Evolutionary conservation across 2,797 vertebrate genomes (phyloP).

Genomic region (Brotula barbata): DNA sequence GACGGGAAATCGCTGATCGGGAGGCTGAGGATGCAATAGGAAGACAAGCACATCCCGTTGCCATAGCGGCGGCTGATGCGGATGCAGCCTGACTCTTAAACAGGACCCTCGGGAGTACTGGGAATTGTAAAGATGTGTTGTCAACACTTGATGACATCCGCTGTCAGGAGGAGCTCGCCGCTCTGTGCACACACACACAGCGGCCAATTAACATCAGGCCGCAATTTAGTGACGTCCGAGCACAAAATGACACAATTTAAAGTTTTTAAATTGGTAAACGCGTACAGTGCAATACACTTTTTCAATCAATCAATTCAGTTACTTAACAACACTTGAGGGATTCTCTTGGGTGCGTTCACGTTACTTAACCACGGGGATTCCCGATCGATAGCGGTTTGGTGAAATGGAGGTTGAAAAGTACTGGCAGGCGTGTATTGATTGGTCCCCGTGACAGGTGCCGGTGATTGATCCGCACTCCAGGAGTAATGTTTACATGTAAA

Average conservation of each 20-base stretch:
- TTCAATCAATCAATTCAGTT: too few species aligned
- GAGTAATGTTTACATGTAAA: conserved; percentile 57
- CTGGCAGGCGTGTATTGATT: conserved; percentile 37
- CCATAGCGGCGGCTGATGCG: conserved; percentile 79
- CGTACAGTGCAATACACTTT: too few species aligned
- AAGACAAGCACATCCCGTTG: conserved; percentile 78
- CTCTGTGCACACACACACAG: too few species aligned
- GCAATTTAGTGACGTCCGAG: conserved; percentile 13
- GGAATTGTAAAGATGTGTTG: conserved; percentile 62
- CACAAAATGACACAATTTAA: too few species aligned
- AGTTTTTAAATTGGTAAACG: too few species aligned
- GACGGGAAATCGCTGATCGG: conserved; percentile 55
- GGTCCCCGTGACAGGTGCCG: conserved; percentile 36
- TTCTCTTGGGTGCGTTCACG: not conserved
- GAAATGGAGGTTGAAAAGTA: conserved; percentile 35
- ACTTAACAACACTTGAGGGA: conserved; percentile 1
- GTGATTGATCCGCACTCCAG: conserved; percentile 51
- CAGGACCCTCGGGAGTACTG: conserved; percentile 65
- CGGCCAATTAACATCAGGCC: too few species aligned
- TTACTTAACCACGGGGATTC: not conserved
- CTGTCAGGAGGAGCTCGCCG: conserved; percentile 19
- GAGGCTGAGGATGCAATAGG: conserved; percentile 53
- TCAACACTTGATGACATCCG: conserved; percentile 72
- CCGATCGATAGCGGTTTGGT: conserved; percentile 7
- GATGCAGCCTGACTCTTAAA: conserved; percentile 77